Conservation (phyloP, 2,113 vertebrate species). For the Seriola rivoliana region DNA sequence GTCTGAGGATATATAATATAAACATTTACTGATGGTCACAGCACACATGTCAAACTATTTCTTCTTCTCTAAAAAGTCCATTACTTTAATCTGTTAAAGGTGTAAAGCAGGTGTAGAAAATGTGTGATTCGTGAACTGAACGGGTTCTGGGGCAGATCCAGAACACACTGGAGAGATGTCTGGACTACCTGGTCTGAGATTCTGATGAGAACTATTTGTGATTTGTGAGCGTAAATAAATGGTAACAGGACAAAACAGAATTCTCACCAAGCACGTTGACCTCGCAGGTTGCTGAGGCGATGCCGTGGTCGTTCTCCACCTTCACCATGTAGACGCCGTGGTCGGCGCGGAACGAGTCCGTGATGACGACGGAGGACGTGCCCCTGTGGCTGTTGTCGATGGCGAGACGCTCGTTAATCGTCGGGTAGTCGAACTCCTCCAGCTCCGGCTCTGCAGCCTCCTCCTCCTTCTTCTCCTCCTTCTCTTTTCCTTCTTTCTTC, state of each 20-base stretch:
- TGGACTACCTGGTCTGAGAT: no score
- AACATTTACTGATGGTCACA: no score
- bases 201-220: no score
- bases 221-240: neutral
- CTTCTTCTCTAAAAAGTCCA: no score
- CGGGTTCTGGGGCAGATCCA: no score
- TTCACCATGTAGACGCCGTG: conserved; percentile 94
- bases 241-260: neutral
- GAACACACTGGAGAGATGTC: no score
- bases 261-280: conserved; percentile 93
- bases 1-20: no score
- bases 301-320: conserved; percentile 95
- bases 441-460: conserved; percentile 68
- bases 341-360: conserved; percentile 90
- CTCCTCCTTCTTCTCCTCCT: conserved; percentile 49
- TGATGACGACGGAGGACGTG: conserved; percentile 87
- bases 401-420: conserved; percentile 89
- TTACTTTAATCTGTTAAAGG: no score
- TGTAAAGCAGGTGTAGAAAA: no score
- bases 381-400: conserved; percentile 91
- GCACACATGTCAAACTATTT: no score
- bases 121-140: no score
- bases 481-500: conserved; percentile 30
- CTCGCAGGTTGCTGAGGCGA: conserved; percentile 91
- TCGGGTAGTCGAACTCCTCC: conserved; percentile 89